Percentiles rank a stretch among this genome's conserved stretches.
Evolutionary conservation across 2,113 vertebrate species (phyloP).

Genomic region (Alosa alosa): DNA sequence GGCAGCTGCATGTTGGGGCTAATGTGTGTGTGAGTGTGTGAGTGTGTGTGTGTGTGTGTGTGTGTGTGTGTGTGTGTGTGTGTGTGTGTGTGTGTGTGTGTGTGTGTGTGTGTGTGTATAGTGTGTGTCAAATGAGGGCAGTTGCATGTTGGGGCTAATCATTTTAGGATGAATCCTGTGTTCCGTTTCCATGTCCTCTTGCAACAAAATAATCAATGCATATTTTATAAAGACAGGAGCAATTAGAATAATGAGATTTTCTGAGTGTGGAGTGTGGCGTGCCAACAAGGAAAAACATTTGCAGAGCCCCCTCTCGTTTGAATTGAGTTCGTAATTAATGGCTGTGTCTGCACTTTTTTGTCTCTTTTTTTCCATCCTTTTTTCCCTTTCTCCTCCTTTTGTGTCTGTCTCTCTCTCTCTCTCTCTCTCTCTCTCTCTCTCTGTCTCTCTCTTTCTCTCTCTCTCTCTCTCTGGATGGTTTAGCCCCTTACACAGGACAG

Average conservation of each 20-base stretch:
- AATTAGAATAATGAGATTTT: conserved; percentile 51
- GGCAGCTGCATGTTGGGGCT: conserved; percentile 21
- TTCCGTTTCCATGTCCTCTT: conserved; percentile 41
- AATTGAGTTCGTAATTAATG: conserved; percentile 40
- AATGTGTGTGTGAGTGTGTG: neutral
- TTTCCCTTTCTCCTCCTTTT: neutral
- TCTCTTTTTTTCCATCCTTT: neutral
- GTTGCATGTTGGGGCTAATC: conserved; percentile 32
- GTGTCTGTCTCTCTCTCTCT: neutral
- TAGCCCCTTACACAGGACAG: conserved; percentile 32
- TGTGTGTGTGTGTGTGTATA: too few species aligned
- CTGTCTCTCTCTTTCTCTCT: neutral
- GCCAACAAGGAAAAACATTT: conserved; percentile 31
- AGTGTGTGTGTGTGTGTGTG: too few species aligned
- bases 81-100: too few species aligned
- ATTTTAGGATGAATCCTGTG: conserved; percentile 35
- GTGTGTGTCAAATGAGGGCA: neutral
- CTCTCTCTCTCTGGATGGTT: conserved; percentile 29
- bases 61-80: too few species aligned
- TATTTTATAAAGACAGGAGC: conserved; percentile 46
- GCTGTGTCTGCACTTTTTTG: conserved; percentile 9
- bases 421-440: neutral
- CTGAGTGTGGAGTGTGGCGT: conserved; percentile 32
- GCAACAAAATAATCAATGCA: conserved; percentile 47
- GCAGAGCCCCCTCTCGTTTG: conserved; percentile 22